A percentile compares a stretch with the other conserved stretches of the same genome.
phyloP scores from a whole-genome alignment of 1,140 invertebrate species.

The Holcopasites calliopsidis region DNA sequence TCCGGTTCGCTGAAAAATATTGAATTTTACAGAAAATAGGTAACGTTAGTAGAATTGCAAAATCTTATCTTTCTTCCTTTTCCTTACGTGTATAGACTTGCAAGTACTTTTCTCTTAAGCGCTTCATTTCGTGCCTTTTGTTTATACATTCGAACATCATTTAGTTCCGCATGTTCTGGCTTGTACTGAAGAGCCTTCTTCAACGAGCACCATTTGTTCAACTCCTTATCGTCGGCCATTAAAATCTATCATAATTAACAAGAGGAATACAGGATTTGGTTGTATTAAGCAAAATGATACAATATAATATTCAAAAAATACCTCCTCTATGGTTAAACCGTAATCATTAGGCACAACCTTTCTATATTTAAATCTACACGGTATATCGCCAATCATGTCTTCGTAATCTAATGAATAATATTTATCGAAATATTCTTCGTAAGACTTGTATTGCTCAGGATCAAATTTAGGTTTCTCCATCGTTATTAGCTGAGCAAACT shows the following conservation, averaged over 20 bases:
- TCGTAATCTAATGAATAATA: conserved; percentile 97
- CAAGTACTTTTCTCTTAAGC: conserved; percentile 91
- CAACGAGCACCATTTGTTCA: conserved; percentile 96
- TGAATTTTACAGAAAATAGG: conserved; percentile 11
- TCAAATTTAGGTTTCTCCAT: conserved; percentile 91
- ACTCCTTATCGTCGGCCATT: conserved; percentile 92
- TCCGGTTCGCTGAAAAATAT: conserved; percentile 49
- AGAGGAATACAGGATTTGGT: too few species aligned
- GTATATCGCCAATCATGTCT: conserved; percentile 94
- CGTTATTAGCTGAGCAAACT: conserved; percentile 86
- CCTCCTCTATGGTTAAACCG: conserved; percentile 94
- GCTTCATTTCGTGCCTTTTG: conserved; percentile 86
- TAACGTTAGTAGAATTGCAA: background rate
- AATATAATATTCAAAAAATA: conserved; percentile 75
- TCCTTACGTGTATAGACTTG: conserved; percentile 87
- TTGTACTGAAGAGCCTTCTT: conserved; percentile 93
- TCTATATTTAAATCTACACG: conserved; percentile 96
- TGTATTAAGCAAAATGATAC: too few species aligned
- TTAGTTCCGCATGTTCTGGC: conserved; percentile 88
- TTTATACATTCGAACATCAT: conserved; percentile 88
- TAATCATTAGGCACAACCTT: conserved; percentile 94
- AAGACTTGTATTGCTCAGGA: conserved; percentile 85
- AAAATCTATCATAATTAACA: conserved; percentile 85
- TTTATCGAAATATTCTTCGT: conserved; percentile 94
- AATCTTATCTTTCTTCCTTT: conserved; percentile 17